Conservation (phyloP, 2,888 invertebrate genomes). For the Ochlodes sylvanus region DNA sequence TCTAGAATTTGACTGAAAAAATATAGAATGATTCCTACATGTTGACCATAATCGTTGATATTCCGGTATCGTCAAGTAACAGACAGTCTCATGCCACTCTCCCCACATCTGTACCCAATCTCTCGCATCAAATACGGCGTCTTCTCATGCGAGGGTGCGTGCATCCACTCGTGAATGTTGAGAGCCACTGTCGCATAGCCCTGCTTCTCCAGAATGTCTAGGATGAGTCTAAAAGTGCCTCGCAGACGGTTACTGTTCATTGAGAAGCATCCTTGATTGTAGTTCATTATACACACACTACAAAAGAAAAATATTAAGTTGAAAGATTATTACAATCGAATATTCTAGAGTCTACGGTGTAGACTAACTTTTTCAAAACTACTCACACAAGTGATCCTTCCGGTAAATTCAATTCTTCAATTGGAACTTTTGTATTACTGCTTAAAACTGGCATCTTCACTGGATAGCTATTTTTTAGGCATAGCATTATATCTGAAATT, state of each 20-base stretch:
- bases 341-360: too few species aligned
- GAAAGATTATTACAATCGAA: neutral
- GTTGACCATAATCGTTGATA: too few species aligned
- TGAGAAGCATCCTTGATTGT: constrained; percentile 83
- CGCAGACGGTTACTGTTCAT: constrained; percentile 85
- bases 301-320: constrained; percentile 53
- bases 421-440: constrained; percentile 52
- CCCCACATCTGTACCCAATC: constrained; percentile 75
- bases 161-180: constrained; percentile 80
- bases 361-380: neutral
- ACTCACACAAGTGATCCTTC: constrained; percentile 64
- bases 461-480: constrained; percentile 63
- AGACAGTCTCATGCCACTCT: constrained; percentile 69
- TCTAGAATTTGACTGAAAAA: constrained; percentile 42
- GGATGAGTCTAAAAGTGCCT: constrained; percentile 76
- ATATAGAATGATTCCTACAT: constrained; percentile 16
- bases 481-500: constrained; percentile 67
- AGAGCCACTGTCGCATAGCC: constrained; percentile 85
- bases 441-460: constrained; percentile 51
- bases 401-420: constrained; percentile 70
- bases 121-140: constrained; percentile 87
- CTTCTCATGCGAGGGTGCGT: constrained; percentile 83
- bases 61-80: constrained; percentile 54
- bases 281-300: constrained; percentile 85
- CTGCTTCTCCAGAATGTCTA: constrained; percentile 84